Percentiles rank a stretch among this genome's conserved stretches.
Conservation (phyloP, 1,140 invertebrate species). For the Drosophila tsacasi region DNA sequence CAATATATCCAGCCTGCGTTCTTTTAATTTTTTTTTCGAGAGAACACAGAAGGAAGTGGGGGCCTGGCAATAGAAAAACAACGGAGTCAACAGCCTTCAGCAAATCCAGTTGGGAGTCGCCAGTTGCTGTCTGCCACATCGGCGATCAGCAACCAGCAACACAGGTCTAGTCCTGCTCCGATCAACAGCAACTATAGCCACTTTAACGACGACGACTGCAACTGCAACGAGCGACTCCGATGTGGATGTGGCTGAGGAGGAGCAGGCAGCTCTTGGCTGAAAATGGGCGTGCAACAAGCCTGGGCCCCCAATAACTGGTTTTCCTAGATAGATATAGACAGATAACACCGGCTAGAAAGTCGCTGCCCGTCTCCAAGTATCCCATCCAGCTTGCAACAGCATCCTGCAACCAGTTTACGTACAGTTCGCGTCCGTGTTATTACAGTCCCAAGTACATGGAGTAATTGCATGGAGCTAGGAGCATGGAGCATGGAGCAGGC, state of each 20-base stretch:
- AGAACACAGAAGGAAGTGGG: conserved; percentile 64
- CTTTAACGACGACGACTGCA: conserved; percentile 16
- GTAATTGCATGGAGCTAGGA: conserved; percentile 65
- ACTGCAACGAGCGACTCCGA: conserved; percentile 9
- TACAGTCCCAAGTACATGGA: conserved; percentile 78
- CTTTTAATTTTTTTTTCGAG: background rate
- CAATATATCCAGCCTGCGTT: conserved; percentile 36
- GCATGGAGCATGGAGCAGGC: conserved; percentile 38
- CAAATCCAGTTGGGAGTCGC: conserved; percentile 45
- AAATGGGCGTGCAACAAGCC: conserved; percentile 76
- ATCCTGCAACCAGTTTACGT: conserved; percentile 78
- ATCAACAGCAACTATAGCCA: conserved; percentile 52
- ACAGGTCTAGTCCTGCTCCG: conserved; percentile 76
- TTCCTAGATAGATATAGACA: conserved; percentile 79
- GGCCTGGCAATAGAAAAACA: conserved; percentile 79
- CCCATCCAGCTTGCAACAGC: conserved; percentile 29
- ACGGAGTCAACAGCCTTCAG: conserved; percentile 74
- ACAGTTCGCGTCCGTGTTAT: conserved; percentile 79
- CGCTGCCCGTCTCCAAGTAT: conserved; percentile 40
- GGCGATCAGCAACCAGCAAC: conserved; percentile 40
- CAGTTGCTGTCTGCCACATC: conserved; percentile 39
- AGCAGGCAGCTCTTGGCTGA: conserved; percentile 39
- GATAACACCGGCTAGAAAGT: conserved; percentile 56
- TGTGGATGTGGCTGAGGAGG: conserved; percentile 11
- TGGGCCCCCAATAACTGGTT: conserved; percentile 78